Percentiles rank a stretch among this genome's conserved stretches.
These are phyloP conservation scores for Pocillopora damicornis DNA, from an alignment of 64 coral and sea anemone species.

Conservation along the genomic window DNA sequence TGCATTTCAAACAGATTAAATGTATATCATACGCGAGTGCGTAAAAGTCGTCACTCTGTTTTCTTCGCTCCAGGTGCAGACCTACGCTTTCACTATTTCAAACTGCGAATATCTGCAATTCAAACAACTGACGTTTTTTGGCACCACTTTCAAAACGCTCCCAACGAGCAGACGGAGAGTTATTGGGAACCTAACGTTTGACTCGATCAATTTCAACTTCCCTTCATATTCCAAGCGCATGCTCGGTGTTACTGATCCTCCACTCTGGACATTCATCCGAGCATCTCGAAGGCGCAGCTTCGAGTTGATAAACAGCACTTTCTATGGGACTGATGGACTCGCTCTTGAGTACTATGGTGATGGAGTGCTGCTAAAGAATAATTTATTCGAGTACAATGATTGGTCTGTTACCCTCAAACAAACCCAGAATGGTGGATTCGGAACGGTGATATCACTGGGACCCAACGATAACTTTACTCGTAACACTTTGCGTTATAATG, in stretches of 20 bases:
- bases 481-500: slow-evolving; percentile 65
- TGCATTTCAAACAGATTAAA: neutral
- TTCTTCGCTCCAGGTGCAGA: neutral
- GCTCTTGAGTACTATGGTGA: slow-evolving; percentile 61
- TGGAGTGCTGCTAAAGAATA: slow-evolving; percentile 64
- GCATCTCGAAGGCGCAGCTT: slow-evolving; percentile 26
- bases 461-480: slow-evolving; percentile 43
- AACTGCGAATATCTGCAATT: slow-evolving; percentile 22
- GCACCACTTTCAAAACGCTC: slow-evolving; percentile 36
- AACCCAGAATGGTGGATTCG: slow-evolving; percentile 51
- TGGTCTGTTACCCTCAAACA: slow-evolving; percentile 70
- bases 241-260: slow-evolving; percentile 48
- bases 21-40: neutral
- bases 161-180: neutral
- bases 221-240: slow-evolving; percentile 62
- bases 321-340: slow-evolving; percentile 71
- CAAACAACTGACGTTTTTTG: slow-evolving; percentile 46
- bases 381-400: slow-evolving; percentile 79
- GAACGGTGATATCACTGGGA: slow-evolving; percentile 57
- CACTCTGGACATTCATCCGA: slow-evolving; percentile 33
- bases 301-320: slow-evolving; percentile 65
- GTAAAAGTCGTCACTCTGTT: neutral
- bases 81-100: slow-evolving; percentile 28
- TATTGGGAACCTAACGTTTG: slow-evolving; percentile 32
- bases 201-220: slow-evolving; percentile 54